A percentile compares a stretch with the other conserved stretches of the same genome.
phyloP scores from a whole-genome alignment of 2,888 invertebrate species.

The Lamproptera curius region DNA sequence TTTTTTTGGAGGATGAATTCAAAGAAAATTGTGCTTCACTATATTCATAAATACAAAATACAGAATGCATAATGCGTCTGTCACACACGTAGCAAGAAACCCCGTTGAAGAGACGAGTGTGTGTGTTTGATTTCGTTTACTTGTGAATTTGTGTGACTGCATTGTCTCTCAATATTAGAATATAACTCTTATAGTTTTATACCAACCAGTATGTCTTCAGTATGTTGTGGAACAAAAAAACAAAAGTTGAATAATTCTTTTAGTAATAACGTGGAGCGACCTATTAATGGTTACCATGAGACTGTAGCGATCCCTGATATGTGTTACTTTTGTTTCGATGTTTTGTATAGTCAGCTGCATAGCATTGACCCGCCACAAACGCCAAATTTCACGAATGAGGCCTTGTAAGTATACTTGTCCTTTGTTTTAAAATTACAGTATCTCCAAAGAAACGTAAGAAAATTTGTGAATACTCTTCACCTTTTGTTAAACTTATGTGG shows the following conservation, averaged over 20 bases:
- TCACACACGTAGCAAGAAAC: constrained; percentile 33
- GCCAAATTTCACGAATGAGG: constrained; percentile 95
- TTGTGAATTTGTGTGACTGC: constrained; percentile 47
- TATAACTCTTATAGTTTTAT: constrained; percentile 29
- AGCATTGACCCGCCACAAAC: constrained; percentile 94
- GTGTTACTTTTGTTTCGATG: constrained; percentile 99
- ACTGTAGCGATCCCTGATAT: constrained; percentile 93
- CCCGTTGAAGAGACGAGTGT: constrained; percentile 35
- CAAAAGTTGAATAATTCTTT: constrained; percentile 88
- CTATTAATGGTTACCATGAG: constrained; percentile 72
- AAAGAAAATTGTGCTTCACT: no score
- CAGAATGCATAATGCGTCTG: constrained; percentile 21
- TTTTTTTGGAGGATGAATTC: no score
- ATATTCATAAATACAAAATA: no score
- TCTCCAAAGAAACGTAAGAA: not conserved
- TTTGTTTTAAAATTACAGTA: constrained; percentile 1
- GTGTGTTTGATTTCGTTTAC: constrained; percentile 48
- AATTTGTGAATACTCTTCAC: not conserved
- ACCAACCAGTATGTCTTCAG: constrained; percentile 85
- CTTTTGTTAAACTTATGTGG: no score
- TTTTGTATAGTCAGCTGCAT: constrained; percentile 95
- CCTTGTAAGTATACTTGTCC: constrained; percentile 87
- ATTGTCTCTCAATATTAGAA: constrained; percentile 43
- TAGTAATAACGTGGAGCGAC: constrained; percentile 79
- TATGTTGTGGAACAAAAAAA: constrained; percentile 95